phyloP scores from a whole-genome alignment of 2,797 vertebrate genomes.

The Myripristis murdjan region DNA sequence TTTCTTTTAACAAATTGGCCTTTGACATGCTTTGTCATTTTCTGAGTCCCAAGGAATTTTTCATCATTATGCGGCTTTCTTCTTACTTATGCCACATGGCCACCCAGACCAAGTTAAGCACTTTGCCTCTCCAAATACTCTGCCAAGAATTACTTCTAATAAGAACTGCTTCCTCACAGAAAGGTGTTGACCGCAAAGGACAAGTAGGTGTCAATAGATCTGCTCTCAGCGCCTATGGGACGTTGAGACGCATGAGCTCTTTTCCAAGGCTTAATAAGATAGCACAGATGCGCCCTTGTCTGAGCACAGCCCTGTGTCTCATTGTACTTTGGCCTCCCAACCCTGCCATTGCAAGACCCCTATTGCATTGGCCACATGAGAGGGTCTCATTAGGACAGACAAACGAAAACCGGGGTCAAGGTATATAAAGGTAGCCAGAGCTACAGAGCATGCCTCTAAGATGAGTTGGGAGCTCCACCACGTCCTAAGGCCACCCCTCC shows the following conservation, averaged over 20 bases:
- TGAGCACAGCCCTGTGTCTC: constrained; percentile 80
- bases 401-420: constrained; percentile 98
- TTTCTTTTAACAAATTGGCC: constrained; percentile 58
- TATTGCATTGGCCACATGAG: constrained; percentile 79
- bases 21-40: constrained; percentile 72
- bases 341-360: constrained; percentile 85
- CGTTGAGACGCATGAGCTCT: constrained; percentile 84
- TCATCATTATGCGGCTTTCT: constrained; percentile 63
- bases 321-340: constrained; percentile 87
- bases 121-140: constrained; percentile 78
- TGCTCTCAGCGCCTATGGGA: constrained; percentile 78
- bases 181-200: constrained; percentile 85
- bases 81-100: constrained; percentile 52
- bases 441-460: constrained; percentile 93
- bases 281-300: constrained; percentile 88
- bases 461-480: constrained; percentile 90
- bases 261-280: constrained; percentile 86
- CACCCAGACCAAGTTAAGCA: constrained; percentile 81
- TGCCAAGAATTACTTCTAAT: constrained; percentile 80
- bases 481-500: constrained; percentile 85
- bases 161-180: constrained; percentile 76
- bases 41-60: constrained; percentile 68
- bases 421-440: constrained; percentile 97
- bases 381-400: constrained; percentile 97
- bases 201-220: constrained; percentile 89